Conservation (phyloP, 2,113 vertebrate genomes). For the Leptocoma aspasia region DNA sequence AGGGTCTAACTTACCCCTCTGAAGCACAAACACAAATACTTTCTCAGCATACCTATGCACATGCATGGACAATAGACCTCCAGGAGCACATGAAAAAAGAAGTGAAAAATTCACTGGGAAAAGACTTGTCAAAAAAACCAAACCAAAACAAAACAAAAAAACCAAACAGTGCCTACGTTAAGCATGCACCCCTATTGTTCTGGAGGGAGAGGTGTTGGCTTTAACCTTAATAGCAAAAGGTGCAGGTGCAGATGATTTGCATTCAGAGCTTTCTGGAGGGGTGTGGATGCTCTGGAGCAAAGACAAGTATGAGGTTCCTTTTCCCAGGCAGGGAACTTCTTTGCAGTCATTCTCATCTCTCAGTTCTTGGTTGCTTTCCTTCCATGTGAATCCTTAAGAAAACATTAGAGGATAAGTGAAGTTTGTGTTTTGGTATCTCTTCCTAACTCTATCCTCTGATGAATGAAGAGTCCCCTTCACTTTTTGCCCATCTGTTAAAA, state of each 20-base stretch:
- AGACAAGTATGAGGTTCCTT: background rate
- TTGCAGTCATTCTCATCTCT: background rate
- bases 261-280: background rate
- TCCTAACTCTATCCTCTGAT: background rate
- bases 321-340: background rate
- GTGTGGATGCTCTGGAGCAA: background rate
- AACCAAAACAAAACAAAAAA: background rate
- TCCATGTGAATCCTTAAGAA: background rate
- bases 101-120: background rate
- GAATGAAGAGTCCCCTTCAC: background rate
- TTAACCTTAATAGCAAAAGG: background rate
- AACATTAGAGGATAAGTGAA: background rate
- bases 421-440: background rate
- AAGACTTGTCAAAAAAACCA: background rate
- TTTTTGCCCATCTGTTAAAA: background rate
- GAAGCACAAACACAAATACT: background rate
- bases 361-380: background rate
- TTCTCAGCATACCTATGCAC: background rate
- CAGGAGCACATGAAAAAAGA: background rate
- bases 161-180: accelerated
- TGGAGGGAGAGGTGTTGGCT: background rate
- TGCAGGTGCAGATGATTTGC: background rate
- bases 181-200: background rate
- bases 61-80: background rate
- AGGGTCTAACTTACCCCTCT: background rate